A percentile compares a stretch with the other conserved stretches of the same genome.
These are phyloP conservation scores for Eleutherodactylus coqui DNA, from an alignment of 2,797 vertebrate genomes.

Conservation along the genomic window DNA sequence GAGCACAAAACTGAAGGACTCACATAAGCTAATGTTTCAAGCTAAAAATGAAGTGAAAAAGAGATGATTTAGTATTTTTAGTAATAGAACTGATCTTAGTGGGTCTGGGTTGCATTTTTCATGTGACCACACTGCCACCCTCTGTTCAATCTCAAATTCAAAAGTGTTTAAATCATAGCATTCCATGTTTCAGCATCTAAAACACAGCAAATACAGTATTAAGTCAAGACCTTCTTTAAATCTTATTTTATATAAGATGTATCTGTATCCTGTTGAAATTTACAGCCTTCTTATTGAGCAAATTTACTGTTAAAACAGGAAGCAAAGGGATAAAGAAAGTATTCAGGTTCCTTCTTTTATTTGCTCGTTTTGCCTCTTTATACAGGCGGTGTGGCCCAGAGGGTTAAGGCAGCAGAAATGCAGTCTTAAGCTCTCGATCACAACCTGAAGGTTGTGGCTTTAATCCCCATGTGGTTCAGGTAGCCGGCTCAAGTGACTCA, in stretches of 20 bases:
- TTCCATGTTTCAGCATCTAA: background rate
- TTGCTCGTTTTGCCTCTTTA: too few species aligned
- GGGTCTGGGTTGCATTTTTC: background rate
- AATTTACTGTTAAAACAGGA: too few species aligned
- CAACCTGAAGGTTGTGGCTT: too few species aligned
- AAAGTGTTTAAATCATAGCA: background rate
- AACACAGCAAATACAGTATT: background rate
- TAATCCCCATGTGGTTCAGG: too few species aligned
- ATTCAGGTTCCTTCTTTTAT: too few species aligned
- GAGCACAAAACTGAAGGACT: constrained; percentile 53
- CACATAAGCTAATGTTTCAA: constrained; percentile 57
- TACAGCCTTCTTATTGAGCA: too few species aligned
- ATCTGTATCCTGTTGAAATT: too few species aligned
- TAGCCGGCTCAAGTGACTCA: too few species aligned
- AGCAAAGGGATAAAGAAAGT: too few species aligned
- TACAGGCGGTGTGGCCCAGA: too few species aligned
- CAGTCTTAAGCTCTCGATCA: too few species aligned
- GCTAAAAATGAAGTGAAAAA: constrained; percentile 43
- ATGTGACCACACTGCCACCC: constrained; percentile 73
- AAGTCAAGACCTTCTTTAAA: background rate
- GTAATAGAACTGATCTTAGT: background rate
- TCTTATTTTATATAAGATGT: background rate
- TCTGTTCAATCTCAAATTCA: constrained; percentile 61
- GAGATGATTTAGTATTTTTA: background rate
- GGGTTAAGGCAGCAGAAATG: too few species aligned